Evolutionary conservation across 2,888 invertebrate genomes (phyloP).

Genomic region (Tolmerus cingulatus): DNA sequence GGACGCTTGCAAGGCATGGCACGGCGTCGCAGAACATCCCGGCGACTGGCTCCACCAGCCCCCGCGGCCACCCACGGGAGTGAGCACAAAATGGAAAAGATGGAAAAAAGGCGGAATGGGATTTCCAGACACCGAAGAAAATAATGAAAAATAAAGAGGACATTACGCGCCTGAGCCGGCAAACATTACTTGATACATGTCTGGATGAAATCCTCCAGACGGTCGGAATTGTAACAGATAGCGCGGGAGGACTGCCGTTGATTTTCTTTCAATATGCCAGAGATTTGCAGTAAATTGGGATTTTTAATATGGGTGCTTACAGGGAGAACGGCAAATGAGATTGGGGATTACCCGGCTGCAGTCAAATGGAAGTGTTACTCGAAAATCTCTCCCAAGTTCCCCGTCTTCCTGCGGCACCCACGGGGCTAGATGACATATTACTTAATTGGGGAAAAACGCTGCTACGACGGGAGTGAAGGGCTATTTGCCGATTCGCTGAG

Average conservation of each 20-base stretch:
- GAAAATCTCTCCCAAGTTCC: neutral
- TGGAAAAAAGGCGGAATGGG: neutral
- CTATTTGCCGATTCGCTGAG: neutral
- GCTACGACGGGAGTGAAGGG: neutral
- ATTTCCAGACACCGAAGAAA: slow-evolving; percentile 26
- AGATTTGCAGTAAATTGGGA: neutral
- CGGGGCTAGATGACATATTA: neutral
- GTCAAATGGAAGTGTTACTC: neutral
- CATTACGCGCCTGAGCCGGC: slow-evolving; percentile 32
- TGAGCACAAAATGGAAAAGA: neutral
- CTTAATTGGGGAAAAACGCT: neutral
- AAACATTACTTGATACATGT: slow-evolving; percentile 30
- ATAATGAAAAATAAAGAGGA: slow-evolving; percentile 39
- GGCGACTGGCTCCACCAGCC: neutral
- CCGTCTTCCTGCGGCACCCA: neutral
- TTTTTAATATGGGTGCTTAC: slow-evolving; percentile 2
- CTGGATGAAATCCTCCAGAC: slow-evolving; percentile 21
- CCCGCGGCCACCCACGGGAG: neutral
- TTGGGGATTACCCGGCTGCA: neutral
- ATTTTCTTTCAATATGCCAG: slow-evolving; percentile 10
- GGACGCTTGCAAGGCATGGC: neutral
- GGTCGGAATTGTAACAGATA: slow-evolving; percentile 2
- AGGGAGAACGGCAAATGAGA: neutral
- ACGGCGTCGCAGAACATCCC: neutral
- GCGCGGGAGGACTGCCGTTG: neutral